Evolutionary conservation across 2,888 invertebrate genomes (phyloP), one percentile per base, ranked within the genome.

Genomic region (Phyllotreta cruciferae): DNA sequence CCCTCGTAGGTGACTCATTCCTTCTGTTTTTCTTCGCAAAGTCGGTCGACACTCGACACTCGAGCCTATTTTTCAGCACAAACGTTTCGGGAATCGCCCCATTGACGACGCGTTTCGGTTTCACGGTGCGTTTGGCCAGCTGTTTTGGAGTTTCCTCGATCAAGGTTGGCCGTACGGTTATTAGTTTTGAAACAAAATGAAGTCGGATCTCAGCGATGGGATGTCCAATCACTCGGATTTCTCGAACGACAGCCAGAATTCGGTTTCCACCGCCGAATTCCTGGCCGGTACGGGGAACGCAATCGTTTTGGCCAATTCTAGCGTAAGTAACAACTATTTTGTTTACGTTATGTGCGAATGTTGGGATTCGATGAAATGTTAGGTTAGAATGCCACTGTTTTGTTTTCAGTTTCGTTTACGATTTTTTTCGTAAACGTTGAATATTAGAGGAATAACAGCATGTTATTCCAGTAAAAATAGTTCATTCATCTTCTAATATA

Each of bases 201-300:
- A 80, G 73, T 72, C 81, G 69, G 81, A 81, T 61, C 72, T 80
- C 58, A 79, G 79, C 72, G 80, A 81, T 71, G 79, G 79, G 38
- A 74, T 78, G 71, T 81, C 80, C 37, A 80, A 81, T 66, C 77
- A 81, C 73, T 81, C 81, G 61, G 81, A 81, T 74, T 81, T 81
- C 75, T 80, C 80, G 34, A 79, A 79, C 71, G 81, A 81, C 69
- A 80, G 80, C 61, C 80, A 81, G 69, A 79, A 78, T 72, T 80
- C 80, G 67, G 75, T 78, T 69, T 80, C 80, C 42, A 77, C 77
- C 4, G 76, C 73, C 11, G 79, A 79, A 69, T 79, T 79, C 70
- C 76, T 78, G 71, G 73, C 78, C 24, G 75, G 76, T 3, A 74
- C 78, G 71, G 78, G 77, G 57, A 79, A 76, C 65, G 78, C 78